A percentile compares a stretch with the other conserved stretches of the same genome.
Conservation (phyloP, 2,797 vertebrate species). For the Aldrovandia affinis region DNA sequence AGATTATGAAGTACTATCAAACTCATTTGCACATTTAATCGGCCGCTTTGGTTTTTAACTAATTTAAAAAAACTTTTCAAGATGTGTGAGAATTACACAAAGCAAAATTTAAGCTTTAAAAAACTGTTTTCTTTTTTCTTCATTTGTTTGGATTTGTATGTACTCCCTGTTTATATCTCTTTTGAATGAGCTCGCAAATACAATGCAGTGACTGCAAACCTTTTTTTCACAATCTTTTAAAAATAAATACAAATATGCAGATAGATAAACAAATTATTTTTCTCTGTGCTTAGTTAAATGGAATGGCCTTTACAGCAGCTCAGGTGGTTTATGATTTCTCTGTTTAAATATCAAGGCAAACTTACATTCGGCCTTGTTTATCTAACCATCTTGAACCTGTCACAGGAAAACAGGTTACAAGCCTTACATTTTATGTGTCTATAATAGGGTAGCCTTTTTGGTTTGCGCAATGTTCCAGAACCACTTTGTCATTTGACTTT, state of each 20-base stretch:
- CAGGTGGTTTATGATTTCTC: constrained; percentile 59
- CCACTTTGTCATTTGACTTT: constrained; percentile 73
- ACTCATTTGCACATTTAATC: no score
- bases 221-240: neutral
- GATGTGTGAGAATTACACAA: neutral
- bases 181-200: neutral
- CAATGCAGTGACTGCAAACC: neutral
- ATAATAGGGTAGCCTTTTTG: constrained; percentile 68
- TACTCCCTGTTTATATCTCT: neutral
- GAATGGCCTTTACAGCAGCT: constrained; percentile 63
- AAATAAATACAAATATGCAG: constrained; percentile 28
- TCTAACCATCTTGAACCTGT: constrained; percentile 66
- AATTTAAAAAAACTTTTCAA: neutral
- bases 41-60: neutral
- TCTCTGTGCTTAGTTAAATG: constrained; percentile 57
- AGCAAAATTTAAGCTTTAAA: neutral
- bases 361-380: constrained; percentile 61
- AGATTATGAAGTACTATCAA: neutral
- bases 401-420: constrained; percentile 54
- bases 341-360: constrained; percentile 69
- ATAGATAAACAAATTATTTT: constrained; percentile 58
- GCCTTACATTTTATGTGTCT: constrained; percentile 62
- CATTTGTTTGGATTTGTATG: neutral
- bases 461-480: constrained; percentile 68
- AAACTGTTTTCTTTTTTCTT: neutral